These are phyloP conservation scores for Sakesphorus luctuosus DNA, from an alignment of 2,113 vertebrate genomes.

Conservation along the genomic window DNA sequence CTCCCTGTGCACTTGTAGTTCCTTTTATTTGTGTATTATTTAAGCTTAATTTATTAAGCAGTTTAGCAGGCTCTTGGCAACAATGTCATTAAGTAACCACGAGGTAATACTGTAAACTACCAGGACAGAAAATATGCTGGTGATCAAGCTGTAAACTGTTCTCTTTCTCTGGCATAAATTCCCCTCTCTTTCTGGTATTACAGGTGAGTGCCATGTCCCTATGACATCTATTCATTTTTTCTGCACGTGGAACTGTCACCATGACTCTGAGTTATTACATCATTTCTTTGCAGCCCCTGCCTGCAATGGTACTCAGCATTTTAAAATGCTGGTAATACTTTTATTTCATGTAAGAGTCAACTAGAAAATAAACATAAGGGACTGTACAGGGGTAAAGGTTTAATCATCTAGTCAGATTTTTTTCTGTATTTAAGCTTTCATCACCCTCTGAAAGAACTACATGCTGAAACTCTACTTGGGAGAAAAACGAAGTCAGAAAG, in stretches of 20 bases:
- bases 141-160: background rate
- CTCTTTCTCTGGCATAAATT: background rate
- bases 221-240: background rate
- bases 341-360: background rate
- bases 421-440: background rate
- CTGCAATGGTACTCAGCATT: background rate
- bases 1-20: background rate
- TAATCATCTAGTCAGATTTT: background rate
- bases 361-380: background rate
- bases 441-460: background rate
- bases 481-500: background rate
- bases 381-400: background rate
- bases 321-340: background rate
- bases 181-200: background rate
- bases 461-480: background rate
- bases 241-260: background rate
- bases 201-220: background rate
- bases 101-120: background rate
- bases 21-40: background rate
- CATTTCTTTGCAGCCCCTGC: background rate
- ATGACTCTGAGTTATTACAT: background rate
- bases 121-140: background rate
- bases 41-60: conserved; percentile 8
- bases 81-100: background rate
- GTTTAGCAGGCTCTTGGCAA: background rate